Evolutionary conservation across 1,140 invertebrate species (phyloP).

Genomic region (Berghia stephanieae): DNA sequence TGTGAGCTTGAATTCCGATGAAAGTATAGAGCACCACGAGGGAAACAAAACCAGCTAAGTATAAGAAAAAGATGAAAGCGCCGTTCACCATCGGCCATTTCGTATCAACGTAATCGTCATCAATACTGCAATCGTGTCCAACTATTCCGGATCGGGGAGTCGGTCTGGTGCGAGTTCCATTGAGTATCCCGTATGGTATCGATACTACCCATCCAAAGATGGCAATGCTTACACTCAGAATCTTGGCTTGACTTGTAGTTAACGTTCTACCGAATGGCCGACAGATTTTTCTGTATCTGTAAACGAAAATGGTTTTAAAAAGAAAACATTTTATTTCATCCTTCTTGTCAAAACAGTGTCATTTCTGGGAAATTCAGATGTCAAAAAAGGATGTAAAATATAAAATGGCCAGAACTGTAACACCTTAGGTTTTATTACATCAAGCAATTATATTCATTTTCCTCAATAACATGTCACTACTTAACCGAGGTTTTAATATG

Average conservation of each 20-base stretch:
- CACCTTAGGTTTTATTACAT: too few species aligned
- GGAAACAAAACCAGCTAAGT: constrained; percentile 6
- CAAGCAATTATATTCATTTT: too few species aligned
- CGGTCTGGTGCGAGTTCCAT: constrained; percentile 24
- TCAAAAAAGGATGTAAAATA: too few species aligned
- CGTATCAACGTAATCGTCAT: constrained; percentile 27
- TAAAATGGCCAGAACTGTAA: too few species aligned
- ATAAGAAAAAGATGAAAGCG: constrained; percentile 27
- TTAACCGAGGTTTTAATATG: too few species aligned
- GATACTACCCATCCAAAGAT: background rate
- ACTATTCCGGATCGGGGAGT: constrained; percentile 11
- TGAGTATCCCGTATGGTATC: constrained; percentile 29
- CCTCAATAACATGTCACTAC: too few species aligned
- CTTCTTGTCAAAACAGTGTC: too few species aligned
- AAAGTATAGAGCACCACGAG: constrained; percentile 22
- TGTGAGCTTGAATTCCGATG: constrained; percentile 13
- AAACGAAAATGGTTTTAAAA: too few species aligned
- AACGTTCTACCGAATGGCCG: background rate
- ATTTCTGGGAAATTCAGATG: too few species aligned
- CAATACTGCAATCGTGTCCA: constrained; percentile 32
- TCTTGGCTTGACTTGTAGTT: background rate
- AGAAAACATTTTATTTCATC: too few species aligned
- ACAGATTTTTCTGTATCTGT: constrained; percentile 28
- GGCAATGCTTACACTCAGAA: background rate
- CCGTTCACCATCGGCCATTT: constrained; percentile 29